Base-by-base conservation (phyloP, 2,888 invertebrate species). In the Abrostola tripartita region DNA sequence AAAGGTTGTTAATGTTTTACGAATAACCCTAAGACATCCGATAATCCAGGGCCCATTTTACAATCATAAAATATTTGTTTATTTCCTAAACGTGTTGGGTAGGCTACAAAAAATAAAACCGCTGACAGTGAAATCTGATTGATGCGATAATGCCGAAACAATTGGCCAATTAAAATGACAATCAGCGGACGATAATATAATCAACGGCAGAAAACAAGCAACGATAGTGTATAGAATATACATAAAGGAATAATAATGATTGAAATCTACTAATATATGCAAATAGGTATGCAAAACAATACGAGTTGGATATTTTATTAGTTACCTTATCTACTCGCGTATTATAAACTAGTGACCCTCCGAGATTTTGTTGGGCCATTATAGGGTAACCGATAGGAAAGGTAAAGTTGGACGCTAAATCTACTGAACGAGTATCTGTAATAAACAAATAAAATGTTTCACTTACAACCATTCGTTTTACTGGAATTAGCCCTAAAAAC, bases 291-390 rank as follows among this genome's bases (percentile, higher is more conserved):
- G 14, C 44, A 14, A 47, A 47, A 47, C 44, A 47, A 47, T 47
- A 47, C 44, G 44, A 24, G 44, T 24, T 24, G 44, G 14, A 44
- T 47, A 47, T 47, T 47, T 47, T 47, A 47, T 47, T 47, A 47
- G 14, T 47, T 47, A 9, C 14, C 14, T 47, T 47, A 47, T 47
- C 44, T 47, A 47, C 44, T 47, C 44, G 44, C 44, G 14, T 9
- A 47, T 47, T 47, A 47, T 47, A 47, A 47, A 47, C 44, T 47
- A 24, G 44, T 44, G 44, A 47, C 44, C 44, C 44, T 47, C 44
- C 14, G 44, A 24, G 44, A 47, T 7, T 47, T 14, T 9, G 44
- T 24, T 24, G 14, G 44, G 44, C 14, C 44, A 47, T 47, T 47
- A 47, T 14, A 14, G 44, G 44, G 14, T 47, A 47, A 5, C 44